Percentiles rank a stretch among this genome's conserved stretches.
Conservation (phyloP, 2,888 invertebrate genomes). For the Lasioglossum pauxillum region DNA sequence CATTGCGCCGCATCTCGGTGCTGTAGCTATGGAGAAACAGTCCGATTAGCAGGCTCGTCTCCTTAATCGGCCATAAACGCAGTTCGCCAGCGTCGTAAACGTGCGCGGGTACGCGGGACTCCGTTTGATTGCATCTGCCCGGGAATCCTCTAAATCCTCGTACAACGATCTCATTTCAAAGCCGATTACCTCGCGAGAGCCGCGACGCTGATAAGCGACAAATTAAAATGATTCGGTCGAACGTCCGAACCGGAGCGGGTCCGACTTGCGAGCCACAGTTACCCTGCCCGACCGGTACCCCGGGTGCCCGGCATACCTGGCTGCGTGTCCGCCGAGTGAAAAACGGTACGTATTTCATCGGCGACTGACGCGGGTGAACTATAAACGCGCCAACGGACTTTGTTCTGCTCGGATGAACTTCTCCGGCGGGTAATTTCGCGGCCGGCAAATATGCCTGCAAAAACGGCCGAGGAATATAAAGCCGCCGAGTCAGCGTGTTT, state of each 20-base stretch:
- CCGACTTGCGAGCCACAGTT: neutral
- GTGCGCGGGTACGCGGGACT: neutral
- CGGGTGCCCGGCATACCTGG: neutral
- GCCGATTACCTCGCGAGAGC: constrained; percentile 1
- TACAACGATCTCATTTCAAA: constrained; percentile 18
- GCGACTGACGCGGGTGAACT: constrained; percentile 42
- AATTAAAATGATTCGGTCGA: neutral
- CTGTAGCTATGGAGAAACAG: neutral
- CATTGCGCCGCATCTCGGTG: neutral
- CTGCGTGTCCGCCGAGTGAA: constrained; percentile 21
- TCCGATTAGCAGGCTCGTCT: constrained; percentile 11
- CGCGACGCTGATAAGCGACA: constrained; percentile 1
- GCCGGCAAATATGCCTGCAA: constrained; percentile 43
- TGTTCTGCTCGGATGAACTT: constrained; percentile 50
- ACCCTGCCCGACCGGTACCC: neutral
- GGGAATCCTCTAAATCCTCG: neutral
- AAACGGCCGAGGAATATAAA: constrained; percentile 59
- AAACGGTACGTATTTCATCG: constrained; percentile 42
- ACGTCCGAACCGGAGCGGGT: neutral
- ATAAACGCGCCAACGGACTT: constrained; percentile 52
- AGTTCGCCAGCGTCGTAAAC: constrained; percentile 18
- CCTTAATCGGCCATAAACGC: constrained; percentile 22
- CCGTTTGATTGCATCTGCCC: neutral
- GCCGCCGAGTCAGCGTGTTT: constrained; percentile 63
- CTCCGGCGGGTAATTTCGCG: constrained; percentile 56